phyloP scores from a whole-genome alignment of 2,888 invertebrate genomes.

The Salticus scenicus region DNA sequence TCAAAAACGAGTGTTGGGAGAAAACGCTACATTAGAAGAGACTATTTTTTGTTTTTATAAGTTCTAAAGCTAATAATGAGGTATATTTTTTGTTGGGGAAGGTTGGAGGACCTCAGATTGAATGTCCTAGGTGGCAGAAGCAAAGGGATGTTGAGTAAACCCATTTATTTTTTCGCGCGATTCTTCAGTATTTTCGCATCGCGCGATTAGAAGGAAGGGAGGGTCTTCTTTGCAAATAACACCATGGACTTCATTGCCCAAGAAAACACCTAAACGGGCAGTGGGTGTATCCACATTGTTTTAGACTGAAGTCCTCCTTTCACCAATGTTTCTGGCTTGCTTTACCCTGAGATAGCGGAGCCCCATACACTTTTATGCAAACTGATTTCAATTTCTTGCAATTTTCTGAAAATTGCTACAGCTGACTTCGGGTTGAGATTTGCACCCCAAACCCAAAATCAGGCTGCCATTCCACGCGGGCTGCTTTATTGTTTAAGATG shows the following conservation, averaged over 20 bases:
- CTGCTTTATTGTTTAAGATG: slow-evolving; percentile 49
- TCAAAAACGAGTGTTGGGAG: slow-evolving; percentile 69
- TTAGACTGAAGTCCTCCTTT: slow-evolving; percentile 22
- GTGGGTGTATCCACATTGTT: neutral
- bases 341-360: slow-evolving; percentile 67
- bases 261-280: neutral
- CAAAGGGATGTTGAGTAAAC: neutral
- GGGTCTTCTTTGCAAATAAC: neutral
- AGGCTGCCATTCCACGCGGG: slow-evolving; percentile 38
- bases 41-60: slow-evolving; percentile 44
- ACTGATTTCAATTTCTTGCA: neutral
- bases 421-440: neutral
- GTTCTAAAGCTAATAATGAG: slow-evolving; percentile 66
- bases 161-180: neutral
- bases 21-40: slow-evolving; percentile 69
- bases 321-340: slow-evolving; percentile 54
- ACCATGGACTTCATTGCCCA: neutral
- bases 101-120: slow-evolving; percentile 23
- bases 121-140: neutral
- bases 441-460: slow-evolving; percentile 11
- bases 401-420: slow-evolving; percentile 49
- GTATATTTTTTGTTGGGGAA: slow-evolving; percentile 59
- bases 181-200: neutral
- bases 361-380: slow-evolving; percentile 43
- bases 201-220: neutral